Conservation (phyloP, 2,797 vertebrate genomes). For the Arnoldichthys spilopterus region DNA sequence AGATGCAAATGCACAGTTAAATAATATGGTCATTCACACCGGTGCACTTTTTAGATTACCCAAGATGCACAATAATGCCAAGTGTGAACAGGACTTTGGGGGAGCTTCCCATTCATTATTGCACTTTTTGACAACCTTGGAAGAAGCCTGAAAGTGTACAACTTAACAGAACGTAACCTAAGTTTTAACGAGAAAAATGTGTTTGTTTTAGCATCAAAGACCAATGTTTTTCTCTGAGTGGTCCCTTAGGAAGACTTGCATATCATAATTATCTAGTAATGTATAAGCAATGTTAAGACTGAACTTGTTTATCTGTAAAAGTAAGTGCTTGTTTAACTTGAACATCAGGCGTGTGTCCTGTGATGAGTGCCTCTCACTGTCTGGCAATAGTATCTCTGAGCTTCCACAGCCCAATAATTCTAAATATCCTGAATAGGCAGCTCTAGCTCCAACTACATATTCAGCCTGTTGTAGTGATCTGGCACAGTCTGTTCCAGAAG, state of each 20-base stretch:
- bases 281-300: too few species aligned
- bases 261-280: too few species aligned
- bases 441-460: conserved; percentile 66
- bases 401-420: conserved; percentile 22
- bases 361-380: neutral
- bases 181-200: neutral
- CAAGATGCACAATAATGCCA: too few species aligned
- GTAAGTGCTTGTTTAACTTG: neutral
- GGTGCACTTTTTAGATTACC: too few species aligned
- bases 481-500: conserved; percentile 69
- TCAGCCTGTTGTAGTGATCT: conserved; percentile 68
- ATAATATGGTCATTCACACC: too few species aligned
- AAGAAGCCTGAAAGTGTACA: neutral
- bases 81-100: neutral
- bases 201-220: neutral
- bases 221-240: too few species aligned
- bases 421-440: conserved; percentile 33
- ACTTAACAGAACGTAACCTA: neutral
- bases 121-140: neutral
- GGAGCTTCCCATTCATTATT: neutral
- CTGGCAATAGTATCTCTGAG: conserved; percentile 1
- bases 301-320: too few species aligned
- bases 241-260: too few species aligned
- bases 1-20: too few species aligned
- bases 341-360: too few species aligned